Evolutionary conservation across 2,113 vertebrate genomes (phyloP).

Genomic region (Gnathonemus echidnorhynchus): DNA sequence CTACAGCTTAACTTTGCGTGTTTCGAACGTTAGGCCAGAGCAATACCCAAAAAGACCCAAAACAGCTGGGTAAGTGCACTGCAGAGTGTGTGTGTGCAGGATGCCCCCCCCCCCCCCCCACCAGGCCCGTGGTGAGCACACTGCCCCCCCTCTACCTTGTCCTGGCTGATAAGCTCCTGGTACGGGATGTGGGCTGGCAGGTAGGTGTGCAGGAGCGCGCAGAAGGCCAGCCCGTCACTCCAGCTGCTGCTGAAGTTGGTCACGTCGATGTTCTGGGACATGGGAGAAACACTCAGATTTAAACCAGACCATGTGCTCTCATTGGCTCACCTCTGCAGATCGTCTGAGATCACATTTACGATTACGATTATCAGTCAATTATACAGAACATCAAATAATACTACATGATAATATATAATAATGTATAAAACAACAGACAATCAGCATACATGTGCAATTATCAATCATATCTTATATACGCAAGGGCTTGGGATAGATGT

Average conservation of each 20-base stretch:
- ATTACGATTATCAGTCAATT: background rate
- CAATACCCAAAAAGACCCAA: background rate
- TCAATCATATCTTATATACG: background rate
- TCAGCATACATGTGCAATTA: background rate
- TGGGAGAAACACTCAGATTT: background rate
- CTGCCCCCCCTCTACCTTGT: constrained; percentile 62
- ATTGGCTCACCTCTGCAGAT: background rate
- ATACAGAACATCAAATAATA: background rate
- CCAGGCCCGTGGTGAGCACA: background rate
- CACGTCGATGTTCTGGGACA: constrained; percentile 78
- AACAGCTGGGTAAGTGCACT: background rate
- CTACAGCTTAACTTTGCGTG: background rate
- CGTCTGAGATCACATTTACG: background rate
- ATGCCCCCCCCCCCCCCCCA: too few species aligned
- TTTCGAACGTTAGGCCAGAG: background rate
- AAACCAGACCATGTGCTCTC: background rate
- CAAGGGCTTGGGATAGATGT: background rate
- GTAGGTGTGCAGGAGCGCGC: constrained; percentile 81
- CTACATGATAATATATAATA: background rate
- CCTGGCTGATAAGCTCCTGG: constrained; percentile 81
- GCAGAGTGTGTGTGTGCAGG: background rate
- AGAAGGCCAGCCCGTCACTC: constrained; percentile 85
- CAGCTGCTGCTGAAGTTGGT: constrained; percentile 95
- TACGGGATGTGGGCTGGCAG: constrained; percentile 87
- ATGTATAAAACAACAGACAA: background rate